Evolutionary conservation across 1,140 invertebrate species (phyloP).

Genomic region (Lasioglossum baleicum): DNA sequence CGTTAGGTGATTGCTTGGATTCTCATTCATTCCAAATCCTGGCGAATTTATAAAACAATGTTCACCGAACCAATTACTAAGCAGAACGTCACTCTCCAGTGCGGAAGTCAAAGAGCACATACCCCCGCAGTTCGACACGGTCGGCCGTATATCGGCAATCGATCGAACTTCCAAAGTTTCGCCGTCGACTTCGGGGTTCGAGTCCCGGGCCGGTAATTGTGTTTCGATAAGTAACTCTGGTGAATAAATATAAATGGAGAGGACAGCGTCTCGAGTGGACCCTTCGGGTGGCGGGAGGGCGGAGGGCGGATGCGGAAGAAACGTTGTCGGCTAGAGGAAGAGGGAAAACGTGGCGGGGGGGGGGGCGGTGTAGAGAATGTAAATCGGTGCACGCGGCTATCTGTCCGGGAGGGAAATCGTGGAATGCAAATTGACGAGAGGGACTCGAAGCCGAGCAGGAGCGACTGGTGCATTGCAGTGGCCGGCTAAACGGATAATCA

Average conservation of each 20-base stretch:
- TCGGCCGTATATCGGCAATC: background rate
- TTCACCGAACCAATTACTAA: no score
- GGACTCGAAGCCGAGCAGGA: slow-evolving; percentile 48
- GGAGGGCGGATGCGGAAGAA: background rate
- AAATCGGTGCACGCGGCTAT: slow-evolving; percentile 54
- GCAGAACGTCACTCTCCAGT: no score
- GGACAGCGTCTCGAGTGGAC: slow-evolving; percentile 15
- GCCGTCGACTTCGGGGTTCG: background rate
- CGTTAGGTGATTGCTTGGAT: no score
- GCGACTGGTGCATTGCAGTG: slow-evolving; percentile 72
- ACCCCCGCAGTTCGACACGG: background rate
- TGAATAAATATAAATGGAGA: slow-evolving; percentile 47
- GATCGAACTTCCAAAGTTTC: slow-evolving; percentile 11
- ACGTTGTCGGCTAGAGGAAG: background rate
- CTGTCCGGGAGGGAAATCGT: slow-evolving; percentile 47
- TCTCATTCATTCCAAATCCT: no score
- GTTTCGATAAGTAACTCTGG: slow-evolving; percentile 37
- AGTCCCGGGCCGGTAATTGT: slow-evolving; percentile 31
- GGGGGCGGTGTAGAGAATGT: slow-evolving; percentile 14
- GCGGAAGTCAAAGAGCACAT: background rate
- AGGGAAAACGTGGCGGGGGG: background rate
- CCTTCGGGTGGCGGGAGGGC: slow-evolving; percentile 1
- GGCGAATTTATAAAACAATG: no score
- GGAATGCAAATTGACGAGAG: slow-evolving; percentile 67
- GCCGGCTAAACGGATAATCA: slow-evolving; percentile 69